Base-by-base conservation (phyloP, 1,140 invertebrate species). In the Sweltsa coloradensis region DNA sequence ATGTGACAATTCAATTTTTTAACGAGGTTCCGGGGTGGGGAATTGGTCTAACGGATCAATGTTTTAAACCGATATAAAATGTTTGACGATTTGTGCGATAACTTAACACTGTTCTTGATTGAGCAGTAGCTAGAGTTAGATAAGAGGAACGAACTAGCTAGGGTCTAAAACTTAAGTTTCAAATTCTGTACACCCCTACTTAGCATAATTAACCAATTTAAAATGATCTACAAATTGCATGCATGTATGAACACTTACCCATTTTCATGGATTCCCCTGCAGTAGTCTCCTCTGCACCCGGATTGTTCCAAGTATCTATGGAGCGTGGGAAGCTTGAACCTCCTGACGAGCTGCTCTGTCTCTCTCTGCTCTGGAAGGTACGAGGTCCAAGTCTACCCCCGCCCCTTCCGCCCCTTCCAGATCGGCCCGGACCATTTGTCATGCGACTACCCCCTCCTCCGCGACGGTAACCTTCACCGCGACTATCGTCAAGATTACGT, bases 391-490 rank as follows among this genome's bases (percentile, higher is more conserved):
- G 56, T 18, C 73, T 59, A 23, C 71, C 75, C 41, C 78, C 67
- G 29, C 78, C 71, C 51, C 75, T 61, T 11, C 75, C 70, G 13
- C 70, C 75, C 21, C 75, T 59, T 39, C 78, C 71, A 13, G 47
- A 49, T 11, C 54, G 66, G 49, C 50, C 72, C 55, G 60, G 59
- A 41, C 55, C 52, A 50, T 52, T 57, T 18, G 50, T 42, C 19
- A 54, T 69, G 55, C 65, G 65, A 39, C 69, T n/a, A n/a, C n/a
- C n/a, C n/a, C n/a, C 61, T 53, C 68, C 66, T n/a, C 69, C 67
- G 9, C 68, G 59, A 53, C 64, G 59, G 49, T 64, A 65, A 34
- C 62, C 61, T 52, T 67, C 62, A 24, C 58, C 63, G 16, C 65
- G 57, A 27, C 64, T 58, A 22, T 72, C 69, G 51, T 72, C 68